Evolutionary conservation across 30 jellyfish, hydroid and myxozoan species (phyloP).

Genomic region (Morbakka virulenta): DNA sequence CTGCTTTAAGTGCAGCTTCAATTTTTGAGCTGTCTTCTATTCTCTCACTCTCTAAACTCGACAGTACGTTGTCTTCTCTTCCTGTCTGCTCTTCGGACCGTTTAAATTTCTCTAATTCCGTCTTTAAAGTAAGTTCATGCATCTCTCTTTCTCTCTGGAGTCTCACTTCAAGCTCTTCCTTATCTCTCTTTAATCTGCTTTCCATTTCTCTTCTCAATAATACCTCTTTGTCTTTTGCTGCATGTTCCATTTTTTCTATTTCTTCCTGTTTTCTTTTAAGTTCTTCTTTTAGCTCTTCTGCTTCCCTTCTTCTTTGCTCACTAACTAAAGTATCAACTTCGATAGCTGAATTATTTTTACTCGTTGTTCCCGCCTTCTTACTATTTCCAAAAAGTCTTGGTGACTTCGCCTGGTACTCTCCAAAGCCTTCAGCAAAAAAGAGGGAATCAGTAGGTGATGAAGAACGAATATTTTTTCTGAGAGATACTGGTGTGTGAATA

Average conservation of each 20-base stretch:
- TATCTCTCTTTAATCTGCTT: constrained; percentile 14
- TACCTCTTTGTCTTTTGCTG: constrained; percentile 40
- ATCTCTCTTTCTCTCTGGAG: constrained; percentile 28
- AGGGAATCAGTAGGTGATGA: background rate
- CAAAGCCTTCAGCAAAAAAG: background rate
- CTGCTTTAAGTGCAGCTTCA: background rate
- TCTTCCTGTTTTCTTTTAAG: constrained; percentile 43
- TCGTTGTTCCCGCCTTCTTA: background rate
- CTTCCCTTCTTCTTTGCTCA: constrained; percentile 43
- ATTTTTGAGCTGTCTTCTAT: background rate
- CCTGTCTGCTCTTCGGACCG: constrained; percentile 18
- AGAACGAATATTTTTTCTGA: background rate
- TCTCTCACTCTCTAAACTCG: constrained; percentile 1
- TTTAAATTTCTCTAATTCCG: constrained; percentile 13
- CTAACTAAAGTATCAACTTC: constrained; percentile 39
- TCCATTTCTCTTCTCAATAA: constrained; percentile 32
- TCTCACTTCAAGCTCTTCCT: constrained; percentile 12
- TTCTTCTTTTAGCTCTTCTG: constrained; percentile 58
- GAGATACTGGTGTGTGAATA: background rate
- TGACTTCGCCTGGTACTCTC: background rate
- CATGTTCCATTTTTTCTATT: constrained; percentile 20
- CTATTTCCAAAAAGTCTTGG: too few species aligned
- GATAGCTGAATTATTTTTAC: background rate
- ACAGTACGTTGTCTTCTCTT: background rate
- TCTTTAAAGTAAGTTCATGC: background rate